phyloP scores from a whole-genome alignment of 2,113 vertebrate genomes.

The Struthio camelus region DNA sequence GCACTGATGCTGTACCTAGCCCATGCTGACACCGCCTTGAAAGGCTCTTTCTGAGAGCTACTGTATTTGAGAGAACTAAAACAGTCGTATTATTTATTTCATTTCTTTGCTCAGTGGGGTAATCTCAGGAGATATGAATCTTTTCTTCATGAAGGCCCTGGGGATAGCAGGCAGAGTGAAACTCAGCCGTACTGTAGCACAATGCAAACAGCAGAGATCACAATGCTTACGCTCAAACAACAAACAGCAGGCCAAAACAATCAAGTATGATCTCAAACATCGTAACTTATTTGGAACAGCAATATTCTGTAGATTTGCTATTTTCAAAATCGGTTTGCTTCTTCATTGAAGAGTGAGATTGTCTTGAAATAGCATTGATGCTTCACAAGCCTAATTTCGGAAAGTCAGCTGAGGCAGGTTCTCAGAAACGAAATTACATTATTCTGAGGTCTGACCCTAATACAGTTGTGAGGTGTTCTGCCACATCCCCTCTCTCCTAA shows the following conservation, averaged over 20 bases:
- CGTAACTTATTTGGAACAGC: neutral
- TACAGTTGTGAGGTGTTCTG: neutral
- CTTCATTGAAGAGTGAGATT: neutral
- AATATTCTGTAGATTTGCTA: neutral
- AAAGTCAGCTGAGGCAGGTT: neutral
- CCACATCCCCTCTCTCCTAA: neutral
- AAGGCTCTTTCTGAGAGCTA: slow-evolving; percentile 35
- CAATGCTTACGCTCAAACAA: neutral
- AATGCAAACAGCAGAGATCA: neutral
- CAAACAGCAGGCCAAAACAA: neutral
- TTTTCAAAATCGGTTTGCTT: slow-evolving; percentile 7
- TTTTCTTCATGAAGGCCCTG: slow-evolving; percentile 21
- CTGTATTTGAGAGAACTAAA: slow-evolving; percentile 21
- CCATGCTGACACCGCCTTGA: slow-evolving; percentile 5
- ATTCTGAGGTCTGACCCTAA: neutral
- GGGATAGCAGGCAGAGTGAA: neutral
- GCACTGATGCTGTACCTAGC: neutral
- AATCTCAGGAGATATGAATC: slow-evolving; percentile 32
- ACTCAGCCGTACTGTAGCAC: neutral
- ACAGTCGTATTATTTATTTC: slow-evolving; percentile 46
- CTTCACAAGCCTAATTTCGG: neutral
- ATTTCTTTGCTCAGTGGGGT: slow-evolving; percentile 27
- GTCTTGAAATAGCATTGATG: neutral
- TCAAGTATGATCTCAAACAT: neutral
- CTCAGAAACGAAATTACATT: neutral